phyloP scores from a whole-genome alignment of 2,888 invertebrate genomes.

The Drosophila nigricruria region DNA sequence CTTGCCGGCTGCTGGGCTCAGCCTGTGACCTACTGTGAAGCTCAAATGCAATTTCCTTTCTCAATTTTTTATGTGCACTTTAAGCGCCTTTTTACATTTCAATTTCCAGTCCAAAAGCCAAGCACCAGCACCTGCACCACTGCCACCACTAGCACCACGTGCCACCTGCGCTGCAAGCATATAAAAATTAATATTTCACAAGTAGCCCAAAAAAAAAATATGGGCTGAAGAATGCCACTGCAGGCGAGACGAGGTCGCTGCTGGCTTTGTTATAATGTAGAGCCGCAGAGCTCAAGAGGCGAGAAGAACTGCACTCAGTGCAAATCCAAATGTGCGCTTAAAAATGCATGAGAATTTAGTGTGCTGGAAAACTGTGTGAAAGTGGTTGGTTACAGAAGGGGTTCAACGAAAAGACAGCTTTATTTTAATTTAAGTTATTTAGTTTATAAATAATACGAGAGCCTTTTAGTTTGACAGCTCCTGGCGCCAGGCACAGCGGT shows the following conservation, averaged over 20 bases:
- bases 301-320: conserved; percentile 40
- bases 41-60: conserved; percentile 73
- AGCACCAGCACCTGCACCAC: neutral
- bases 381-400: conserved; percentile 23
- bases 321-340: conserved; percentile 61
- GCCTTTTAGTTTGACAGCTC: conserved; percentile 7
- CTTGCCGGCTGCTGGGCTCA: conserved; percentile 7
- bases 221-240: conserved; percentile 34
- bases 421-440: conserved; percentile 69
- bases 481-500: conserved; percentile 38
- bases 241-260: conserved; percentile 21
- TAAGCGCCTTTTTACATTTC: conserved; percentile 78
- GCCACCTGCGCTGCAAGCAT: conserved; percentile 61
- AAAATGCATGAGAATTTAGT: conserved; percentile 71
- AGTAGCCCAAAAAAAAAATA: conserved; percentile 56
- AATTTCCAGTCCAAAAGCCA: conserved; percentile 52
- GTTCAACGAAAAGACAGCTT: conserved; percentile 27
- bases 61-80: conserved; percentile 79
- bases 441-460: conserved; percentile 54
- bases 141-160: conserved; percentile 10
- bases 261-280: conserved; percentile 44
- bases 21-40: conserved; percentile 62
- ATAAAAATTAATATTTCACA: conserved; percentile 79
- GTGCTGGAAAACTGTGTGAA: conserved; percentile 59
- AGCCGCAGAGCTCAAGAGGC: conserved; percentile 5